Conservation (phyloP, 2,797 vertebrate species). For the Chelidonichthys spinosus region DNA sequence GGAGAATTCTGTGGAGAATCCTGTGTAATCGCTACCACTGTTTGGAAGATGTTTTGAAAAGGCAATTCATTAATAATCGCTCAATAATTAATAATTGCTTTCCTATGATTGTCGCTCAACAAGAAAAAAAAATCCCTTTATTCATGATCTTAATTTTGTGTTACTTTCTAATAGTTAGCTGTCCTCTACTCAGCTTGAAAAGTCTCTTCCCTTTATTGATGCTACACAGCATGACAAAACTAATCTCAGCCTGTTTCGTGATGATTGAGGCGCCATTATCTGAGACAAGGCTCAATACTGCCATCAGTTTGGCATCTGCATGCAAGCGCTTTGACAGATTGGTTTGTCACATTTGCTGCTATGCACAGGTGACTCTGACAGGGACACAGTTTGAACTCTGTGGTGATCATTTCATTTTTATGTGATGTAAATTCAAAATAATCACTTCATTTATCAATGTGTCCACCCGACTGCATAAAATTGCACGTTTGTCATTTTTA, state of each 20-base stretch:
- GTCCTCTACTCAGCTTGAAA: not conserved
- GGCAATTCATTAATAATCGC: no score
- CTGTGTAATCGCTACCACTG: not conserved
- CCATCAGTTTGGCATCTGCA: constrained; percentile 27
- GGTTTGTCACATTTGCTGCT: constrained; percentile 7
- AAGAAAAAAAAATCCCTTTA: not conserved
- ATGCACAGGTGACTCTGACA: not conserved
- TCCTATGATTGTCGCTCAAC: not conserved
- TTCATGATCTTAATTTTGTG: not conserved
- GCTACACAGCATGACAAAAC: constrained; percentile 14
- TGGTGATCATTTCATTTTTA: not conserved
- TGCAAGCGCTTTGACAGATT: constrained; percentile 8
- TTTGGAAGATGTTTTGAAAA: not conserved
- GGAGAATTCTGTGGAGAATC: not conserved
- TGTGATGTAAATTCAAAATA: constrained; percentile 4
- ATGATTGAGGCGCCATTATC: constrained; percentile 24
- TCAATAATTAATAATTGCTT: not conserved
- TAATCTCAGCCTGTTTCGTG: constrained; percentile 32
- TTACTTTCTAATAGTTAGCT: constrained; percentile 4
- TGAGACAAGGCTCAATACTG: constrained; percentile 23
- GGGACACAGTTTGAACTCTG: not conserved
- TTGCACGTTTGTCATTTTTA: not conserved
- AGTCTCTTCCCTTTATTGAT: not conserved
- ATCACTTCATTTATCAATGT: not conserved
- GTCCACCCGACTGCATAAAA: not conserved